Base-by-base conservation (phyloP, 1,140 invertebrate species). In the Bombus pyrosoma region DNA sequence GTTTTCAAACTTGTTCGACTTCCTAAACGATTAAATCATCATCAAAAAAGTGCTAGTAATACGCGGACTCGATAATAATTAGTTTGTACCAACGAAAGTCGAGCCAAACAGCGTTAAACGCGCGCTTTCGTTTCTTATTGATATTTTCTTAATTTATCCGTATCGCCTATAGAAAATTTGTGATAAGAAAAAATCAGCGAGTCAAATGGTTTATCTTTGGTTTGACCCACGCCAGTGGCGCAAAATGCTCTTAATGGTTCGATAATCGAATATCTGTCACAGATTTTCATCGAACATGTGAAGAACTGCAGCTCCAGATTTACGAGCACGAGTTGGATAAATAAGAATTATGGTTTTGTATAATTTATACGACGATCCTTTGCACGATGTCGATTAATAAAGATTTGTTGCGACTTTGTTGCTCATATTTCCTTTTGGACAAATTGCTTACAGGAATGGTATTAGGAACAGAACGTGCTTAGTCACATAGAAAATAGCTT, bases 191-290 rank as follows among this genome's bases (percentile, higher is more conserved):
- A 59, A 43, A 13, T 18, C 6, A 5, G 37, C 57, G 64, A 53
- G 37, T n/a, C 34, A 66, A 77, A 32, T 53, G 34, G 77, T 69
- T 84, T 80, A 80, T 22, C 53, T 25, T 9, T 34, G 32, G 12
- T 62, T 43, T 13, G 28, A 43, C 47, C 4, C 22, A 59, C 22
- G 18, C 9, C 13, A 12, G 9, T 25, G 8, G 39, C 25, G 39
- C 32, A 25, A 72, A 81, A 34, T 32, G 41, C 12, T 66, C 22
- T 66, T 53, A 53, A 80, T 32, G 41, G 9, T 34, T 47, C 34
- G 32, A 66, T 81, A 81, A 80, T 80, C 41, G 39, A 85, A 78
- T 69, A 77, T 78, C 37, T 69, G 32, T 53, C 39, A 32, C 5
- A n/a, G 25, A 80, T 47, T 37, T 64, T 18, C 47, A 32, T 28